Evolutionary conservation across 35 echinoderm and acorn worm species (phyloP), one percentile per base, ranked within the genome.

Genomic region (Hemicentrotus pulcherrimus): DNA sequence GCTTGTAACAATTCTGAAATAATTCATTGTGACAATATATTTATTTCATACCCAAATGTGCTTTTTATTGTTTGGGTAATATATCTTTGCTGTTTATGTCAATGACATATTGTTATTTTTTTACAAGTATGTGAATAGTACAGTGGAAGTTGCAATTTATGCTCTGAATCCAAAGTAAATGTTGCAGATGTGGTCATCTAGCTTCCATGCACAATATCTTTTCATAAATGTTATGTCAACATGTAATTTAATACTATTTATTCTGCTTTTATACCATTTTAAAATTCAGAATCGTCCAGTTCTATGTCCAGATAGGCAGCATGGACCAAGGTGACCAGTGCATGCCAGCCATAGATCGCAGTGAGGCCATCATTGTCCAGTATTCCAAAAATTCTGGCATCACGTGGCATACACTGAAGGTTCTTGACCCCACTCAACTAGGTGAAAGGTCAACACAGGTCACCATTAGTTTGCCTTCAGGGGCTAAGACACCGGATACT

Each of bases 221-320:
- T 41, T 41, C 35, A 41, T 41, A 41, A 41, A 41, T 41, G 35
- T 41, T 1, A 41, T 41, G 35, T 41, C 35, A 41, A 41, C 3
- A 41, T 41, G 35, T 41, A 41, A 41, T 41, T 41, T 41, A 41
- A 65, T 13, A 71, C 4, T 70, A 31, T 46, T 13, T 85, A 31
- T 33, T 46, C 47, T 46, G 59, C 5, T 7, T 47, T 86, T 48
- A 1, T 95, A 55, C 31, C 50, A 22, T 11, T 78, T 41, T 47
- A 28, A 2, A 33, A 90, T 46, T 28, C 93, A 99, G 98, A 55
- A 97, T 99, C 28, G 90, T 97, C 3, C 97, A 99, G 94, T 99
- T 99, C 78, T 99, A 96, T 70, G 91, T 99, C 46, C 97, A 94
- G 55, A 99, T 99, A 55, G 98, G 98, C 28, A 97, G 95, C 47